Percentiles rank a stretch among this genome's conserved stretches.
Evolutionary conservation across 2,797 vertebrate genomes (phyloP).

Genomic region (Avahi laniger): DNA sequence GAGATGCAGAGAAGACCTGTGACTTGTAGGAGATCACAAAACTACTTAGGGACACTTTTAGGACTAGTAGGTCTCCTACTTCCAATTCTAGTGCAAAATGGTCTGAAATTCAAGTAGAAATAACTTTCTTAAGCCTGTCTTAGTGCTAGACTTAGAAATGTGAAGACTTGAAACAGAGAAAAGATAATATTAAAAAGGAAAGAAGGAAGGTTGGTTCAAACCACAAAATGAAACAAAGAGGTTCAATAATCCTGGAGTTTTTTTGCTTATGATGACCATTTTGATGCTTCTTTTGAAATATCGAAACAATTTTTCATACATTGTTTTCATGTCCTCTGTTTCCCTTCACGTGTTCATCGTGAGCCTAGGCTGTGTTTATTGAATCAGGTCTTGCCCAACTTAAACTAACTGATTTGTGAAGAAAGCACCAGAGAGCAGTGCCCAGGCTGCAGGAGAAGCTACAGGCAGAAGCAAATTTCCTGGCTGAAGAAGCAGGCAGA

Average conservation of each 20-base stretch:
- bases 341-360: background rate
- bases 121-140: background rate
- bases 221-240: background rate
- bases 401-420: background rate
- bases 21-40: background rate
- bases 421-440: background rate
- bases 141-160: background rate
- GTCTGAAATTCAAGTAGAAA: background rate
- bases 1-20: background rate
- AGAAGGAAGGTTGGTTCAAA: background rate
- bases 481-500: background rate
- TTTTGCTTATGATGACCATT: background rate
- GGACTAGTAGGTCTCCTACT: background rate
- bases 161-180: background rate
- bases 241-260: background rate
- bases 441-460: background rate
- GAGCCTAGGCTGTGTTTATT: background rate
- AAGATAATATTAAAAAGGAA: background rate
- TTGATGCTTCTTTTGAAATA: background rate
- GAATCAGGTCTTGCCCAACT: background rate
- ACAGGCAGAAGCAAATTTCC: background rate
- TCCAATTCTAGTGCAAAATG: background rate
- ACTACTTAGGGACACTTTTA: background rate
- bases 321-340: background rate
- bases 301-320: background rate